Percentiles rank a stretch among this genome's conserved stretches.
phyloP scores from a whole-genome alignment of 2,888 invertebrate species.

The Stenichneumon culpator region DNA sequence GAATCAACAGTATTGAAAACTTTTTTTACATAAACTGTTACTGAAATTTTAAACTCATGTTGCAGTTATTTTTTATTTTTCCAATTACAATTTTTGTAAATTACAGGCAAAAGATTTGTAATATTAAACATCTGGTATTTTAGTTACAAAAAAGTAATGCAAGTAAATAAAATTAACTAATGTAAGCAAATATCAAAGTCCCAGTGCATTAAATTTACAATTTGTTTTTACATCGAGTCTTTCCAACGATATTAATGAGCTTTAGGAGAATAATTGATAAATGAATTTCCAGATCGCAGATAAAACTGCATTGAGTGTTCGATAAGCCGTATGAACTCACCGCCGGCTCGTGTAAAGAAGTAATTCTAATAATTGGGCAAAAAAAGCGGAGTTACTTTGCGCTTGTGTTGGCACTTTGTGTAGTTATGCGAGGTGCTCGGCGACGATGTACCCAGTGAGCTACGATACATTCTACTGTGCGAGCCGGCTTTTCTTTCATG shows the following conservation, averaged over 20 bases:
- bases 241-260: not conserved
- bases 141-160: too few relatives aligned
- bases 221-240: too few relatives aligned
- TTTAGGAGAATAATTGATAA: not conserved
- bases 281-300: conserved; percentile 25
- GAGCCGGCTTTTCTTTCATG: conserved; percentile 65
- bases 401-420: conserved; percentile 68
- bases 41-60: too few relatives aligned
- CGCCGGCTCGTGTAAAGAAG: conserved; percentile 61
- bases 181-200: too few relatives aligned
- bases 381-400: conserved; percentile 64
- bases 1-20: too few relatives aligned
- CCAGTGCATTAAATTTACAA: too few relatives aligned
- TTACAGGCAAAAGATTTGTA: too few relatives aligned
- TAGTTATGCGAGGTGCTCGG: conserved; percentile 58
- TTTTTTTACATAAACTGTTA: too few relatives aligned
- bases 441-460: conserved; percentile 51
- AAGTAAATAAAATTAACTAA: too few relatives aligned
- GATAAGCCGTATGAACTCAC: conserved; percentile 3
- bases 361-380: conserved; percentile 63
- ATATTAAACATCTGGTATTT: too few relatives aligned
- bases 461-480: conserved; percentile 66
- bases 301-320: not conserved
- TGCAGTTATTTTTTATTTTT: too few relatives aligned
- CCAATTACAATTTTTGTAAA: too few relatives aligned